These are phyloP conservation scores for Pantelozetes paolii DNA, from an alignment of 2,888 invertebrate species.

Conservation along the genomic window DNA sequence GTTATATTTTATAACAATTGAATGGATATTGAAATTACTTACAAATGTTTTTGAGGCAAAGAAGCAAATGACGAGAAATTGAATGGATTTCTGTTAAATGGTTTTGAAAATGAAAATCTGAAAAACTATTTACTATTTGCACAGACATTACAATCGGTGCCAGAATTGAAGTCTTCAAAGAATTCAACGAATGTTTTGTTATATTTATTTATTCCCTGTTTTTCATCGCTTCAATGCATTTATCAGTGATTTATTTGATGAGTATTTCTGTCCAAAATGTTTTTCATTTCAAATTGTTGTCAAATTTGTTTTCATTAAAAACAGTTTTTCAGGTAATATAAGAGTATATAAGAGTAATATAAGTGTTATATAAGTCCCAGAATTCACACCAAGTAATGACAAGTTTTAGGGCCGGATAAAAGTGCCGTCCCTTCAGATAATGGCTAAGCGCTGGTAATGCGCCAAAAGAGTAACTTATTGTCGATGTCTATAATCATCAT, in stretches of 20 bases:
- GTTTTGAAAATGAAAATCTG: slow-evolving; percentile 15
- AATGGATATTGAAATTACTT: slow-evolving; percentile 6
- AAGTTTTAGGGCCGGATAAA: not conserved
- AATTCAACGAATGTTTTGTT: not conserved
- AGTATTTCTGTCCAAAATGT: not conserved
- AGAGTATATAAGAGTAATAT: no score
- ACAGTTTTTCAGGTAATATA: slow-evolving; percentile 7
- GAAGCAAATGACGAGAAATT: not conserved
- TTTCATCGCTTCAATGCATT: slow-evolving; percentile 20
- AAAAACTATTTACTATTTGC: slow-evolving; percentile 1
- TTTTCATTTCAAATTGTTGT: not conserved
- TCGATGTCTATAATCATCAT: slow-evolving; percentile 23
- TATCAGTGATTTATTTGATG: slow-evolving; percentile 19
- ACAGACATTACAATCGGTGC: not conserved
- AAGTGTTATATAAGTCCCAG: no score
- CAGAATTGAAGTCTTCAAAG: slow-evolving; percentile 1
- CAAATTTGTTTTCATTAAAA: slow-evolving; percentile 32
- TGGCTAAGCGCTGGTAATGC: not conserved
- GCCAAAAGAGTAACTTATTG: slow-evolving; percentile 25
- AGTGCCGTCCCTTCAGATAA: not conserved
- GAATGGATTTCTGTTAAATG: slow-evolving; percentile 14
- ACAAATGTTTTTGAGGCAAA: not conserved
- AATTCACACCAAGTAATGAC: not conserved
- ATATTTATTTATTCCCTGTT: slow-evolving; percentile 13
- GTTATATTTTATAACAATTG: not conserved